Conservation (phyloP, 2,888 invertebrate species). For the Nomada lathburiana region DNA sequence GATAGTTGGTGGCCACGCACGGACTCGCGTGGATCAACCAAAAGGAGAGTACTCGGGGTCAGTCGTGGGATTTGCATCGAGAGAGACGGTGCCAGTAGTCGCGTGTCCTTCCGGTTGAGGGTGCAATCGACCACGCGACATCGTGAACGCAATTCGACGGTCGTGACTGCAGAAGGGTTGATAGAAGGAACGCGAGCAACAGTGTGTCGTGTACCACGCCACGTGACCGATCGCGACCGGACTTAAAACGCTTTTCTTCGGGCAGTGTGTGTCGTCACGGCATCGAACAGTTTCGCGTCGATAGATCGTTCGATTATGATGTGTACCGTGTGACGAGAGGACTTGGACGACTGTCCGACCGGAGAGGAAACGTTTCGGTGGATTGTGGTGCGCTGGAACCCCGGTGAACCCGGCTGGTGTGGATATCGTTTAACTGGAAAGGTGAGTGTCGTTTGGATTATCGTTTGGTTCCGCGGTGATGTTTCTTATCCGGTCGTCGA, state of each 20-base stretch:
- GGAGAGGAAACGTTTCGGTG: slow-evolving; percentile 12
- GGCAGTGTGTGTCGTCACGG: slow-evolving; percentile 43
- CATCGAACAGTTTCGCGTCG: slow-evolving; percentile 23
- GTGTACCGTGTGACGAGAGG: slow-evolving; percentile 56
- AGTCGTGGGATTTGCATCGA: slow-evolving; percentile 46
- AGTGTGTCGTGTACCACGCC: slow-evolving; percentile 24
- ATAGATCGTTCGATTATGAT: slow-evolving; percentile 33
- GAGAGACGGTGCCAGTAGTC: not conserved
- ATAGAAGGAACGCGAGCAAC: not conserved
- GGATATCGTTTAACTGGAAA: slow-evolving; percentile 53
- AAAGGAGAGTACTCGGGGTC: slow-evolving; percentile 29
- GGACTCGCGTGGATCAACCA: slow-evolving; percentile 39
- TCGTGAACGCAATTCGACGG: slow-evolving; percentile 6
- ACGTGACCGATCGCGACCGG: slow-evolving; percentile 48
- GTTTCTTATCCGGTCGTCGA: slow-evolving; percentile 21
- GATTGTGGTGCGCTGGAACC: slow-evolving; percentile 40
- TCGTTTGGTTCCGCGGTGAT: not conserved
- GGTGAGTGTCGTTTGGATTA: slow-evolving; percentile 41
- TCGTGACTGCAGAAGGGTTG: not conserved
- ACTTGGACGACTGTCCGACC: slow-evolving; percentile 45
- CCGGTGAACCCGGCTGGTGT: slow-evolving; percentile 36
- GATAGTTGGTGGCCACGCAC: not conserved
- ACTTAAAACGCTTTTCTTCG: slow-evolving; percentile 6
- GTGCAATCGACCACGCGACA: slow-evolving; percentile 17
- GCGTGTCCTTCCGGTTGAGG: slow-evolving; percentile 24